A percentile compares a stretch with the other conserved stretches of the same genome.
phyloP scores from a whole-genome alignment of 2,797 vertebrate genomes.

The Lepus townsendii region DNA sequence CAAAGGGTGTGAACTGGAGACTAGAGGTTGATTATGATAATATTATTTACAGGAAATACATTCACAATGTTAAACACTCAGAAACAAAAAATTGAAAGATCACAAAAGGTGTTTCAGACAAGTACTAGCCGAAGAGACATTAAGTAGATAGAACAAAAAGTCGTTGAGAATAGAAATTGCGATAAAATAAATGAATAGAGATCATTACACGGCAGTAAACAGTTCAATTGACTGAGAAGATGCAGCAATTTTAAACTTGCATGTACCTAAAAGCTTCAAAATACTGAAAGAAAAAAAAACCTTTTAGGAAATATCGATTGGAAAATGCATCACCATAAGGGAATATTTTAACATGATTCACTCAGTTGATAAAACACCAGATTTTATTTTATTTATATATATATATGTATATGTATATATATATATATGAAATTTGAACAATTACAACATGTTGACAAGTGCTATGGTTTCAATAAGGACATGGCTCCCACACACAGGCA shows the following conservation, averaged over 20 bases:
- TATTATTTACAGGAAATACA: background rate
- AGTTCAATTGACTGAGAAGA: background rate
- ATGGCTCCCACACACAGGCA: too few species aligned
- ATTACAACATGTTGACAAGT: background rate
- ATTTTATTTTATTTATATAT: too few species aligned
- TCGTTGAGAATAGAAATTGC: background rate
- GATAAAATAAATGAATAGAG: background rate
- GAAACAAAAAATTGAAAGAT: background rate
- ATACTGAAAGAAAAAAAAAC: background rate
- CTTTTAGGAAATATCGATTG: background rate
- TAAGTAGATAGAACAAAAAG: too few species aligned
- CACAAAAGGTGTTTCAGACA: background rate
- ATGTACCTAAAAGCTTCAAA: background rate
- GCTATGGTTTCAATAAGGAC: too few species aligned
- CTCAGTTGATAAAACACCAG: background rate
- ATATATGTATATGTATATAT: too few species aligned
- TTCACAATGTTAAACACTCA: background rate
- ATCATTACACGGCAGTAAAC: background rate
- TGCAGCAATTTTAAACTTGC: background rate
- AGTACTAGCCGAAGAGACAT: background rate
- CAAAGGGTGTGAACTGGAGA: background rate
- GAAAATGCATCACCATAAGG: background rate
- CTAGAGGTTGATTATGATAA: background rate
- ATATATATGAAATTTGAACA: background rate
- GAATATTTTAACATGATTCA: slow-evolving; percentile 24